Base-by-base conservation (phyloP, 2,888 invertebrate species). In the Oegoconia quadripuncta region DNA sequence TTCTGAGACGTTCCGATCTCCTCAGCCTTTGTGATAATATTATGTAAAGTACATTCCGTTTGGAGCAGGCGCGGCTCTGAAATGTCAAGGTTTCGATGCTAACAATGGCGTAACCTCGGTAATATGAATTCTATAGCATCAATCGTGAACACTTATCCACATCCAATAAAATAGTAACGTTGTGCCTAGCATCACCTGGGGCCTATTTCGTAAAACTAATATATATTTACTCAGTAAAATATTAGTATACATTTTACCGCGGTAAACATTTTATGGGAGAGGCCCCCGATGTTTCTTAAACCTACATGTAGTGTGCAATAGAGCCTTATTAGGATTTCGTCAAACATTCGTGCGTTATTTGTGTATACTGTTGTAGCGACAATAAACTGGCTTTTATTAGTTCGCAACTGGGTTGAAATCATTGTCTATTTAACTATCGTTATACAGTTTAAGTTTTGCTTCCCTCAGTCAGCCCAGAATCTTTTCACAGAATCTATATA, bases 41-140 rank as follows among this genome's bases (percentile, higher is more conserved):
- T 63, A 71, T 74, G 70, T 78, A 78, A 79, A 79, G 78, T 81
- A 81, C 81, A 81, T 81, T 82, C 81, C 81, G 78, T 68, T 60
- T 64, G 67, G 55, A 45, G 34, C 42, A 46, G 48, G 45, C 44
- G 44, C 49, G 45, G 52, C 48, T 38, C 29, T 26, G 23, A 42
- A 42, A 42, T 42, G 42, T 39, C 42, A 42, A 42, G 42, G 42
- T 39, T 37, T 31, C 23, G 32, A 34, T 32, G 41, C 33, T 17
- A 23, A 31, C 35, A 35, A 44, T 40, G 35, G 41, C 39, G 33
- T 33, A 37, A 27, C 35, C 36, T 41, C 41, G 41, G 40, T 36
- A 20, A 20, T 34, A 12, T 28, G 26, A 26, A 30, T 31, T 34
- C 25, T 28, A 25, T 35, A 20, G 41, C 32, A 25, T 27, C 29